Evolutionary conservation across 2,888 invertebrate genomes (phyloP).

Genomic region (Auanema freiburgensis): DNA sequence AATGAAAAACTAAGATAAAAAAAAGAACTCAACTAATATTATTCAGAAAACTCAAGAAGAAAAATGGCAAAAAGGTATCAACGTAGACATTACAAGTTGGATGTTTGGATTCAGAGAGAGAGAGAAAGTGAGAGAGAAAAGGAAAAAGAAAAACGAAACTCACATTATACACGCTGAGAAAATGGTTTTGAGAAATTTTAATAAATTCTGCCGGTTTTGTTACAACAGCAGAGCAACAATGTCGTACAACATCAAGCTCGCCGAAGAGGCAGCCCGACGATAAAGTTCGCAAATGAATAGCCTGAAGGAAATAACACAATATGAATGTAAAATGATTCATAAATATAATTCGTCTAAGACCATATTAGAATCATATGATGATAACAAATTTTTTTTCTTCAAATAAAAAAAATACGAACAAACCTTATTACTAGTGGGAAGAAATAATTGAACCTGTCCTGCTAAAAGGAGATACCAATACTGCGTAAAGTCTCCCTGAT

Average conservation of each 20-base stretch:
- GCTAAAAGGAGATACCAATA: conserved; percentile 62
- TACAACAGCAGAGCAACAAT: conserved; percentile 57
- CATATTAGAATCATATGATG: conserved; percentile 1
- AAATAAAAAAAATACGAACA: background rate
- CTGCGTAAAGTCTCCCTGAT: conserved; percentile 49
- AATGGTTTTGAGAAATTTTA: conserved; percentile 55
- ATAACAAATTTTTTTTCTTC: background rate
- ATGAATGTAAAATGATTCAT: background rate
- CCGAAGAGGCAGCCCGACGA: conserved; percentile 56
- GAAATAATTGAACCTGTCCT: conserved; percentile 59
- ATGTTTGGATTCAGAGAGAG: background rate
- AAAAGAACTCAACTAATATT: too few relatives aligned
- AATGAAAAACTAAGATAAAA: too few relatives aligned
- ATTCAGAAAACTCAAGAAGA: too few relatives aligned
- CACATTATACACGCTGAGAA: conserved; percentile 58
- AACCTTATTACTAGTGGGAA: conserved; percentile 13
- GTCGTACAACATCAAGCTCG: conserved; percentile 48
- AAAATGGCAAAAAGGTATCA: too few relatives aligned
- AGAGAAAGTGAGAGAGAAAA: too few relatives aligned
- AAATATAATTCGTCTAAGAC: conserved; percentile 2
- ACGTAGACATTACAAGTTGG: too few relatives aligned
- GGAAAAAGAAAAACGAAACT: too few relatives aligned
- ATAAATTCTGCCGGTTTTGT: conserved; percentile 52
- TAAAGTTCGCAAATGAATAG: conserved; percentile 23
- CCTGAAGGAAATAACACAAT: conserved; percentile 5